These are phyloP conservation scores for Rotaria sp. DNA, from an alignment of 2,888 invertebrate genomes.

Conservation along the genomic window DNA sequence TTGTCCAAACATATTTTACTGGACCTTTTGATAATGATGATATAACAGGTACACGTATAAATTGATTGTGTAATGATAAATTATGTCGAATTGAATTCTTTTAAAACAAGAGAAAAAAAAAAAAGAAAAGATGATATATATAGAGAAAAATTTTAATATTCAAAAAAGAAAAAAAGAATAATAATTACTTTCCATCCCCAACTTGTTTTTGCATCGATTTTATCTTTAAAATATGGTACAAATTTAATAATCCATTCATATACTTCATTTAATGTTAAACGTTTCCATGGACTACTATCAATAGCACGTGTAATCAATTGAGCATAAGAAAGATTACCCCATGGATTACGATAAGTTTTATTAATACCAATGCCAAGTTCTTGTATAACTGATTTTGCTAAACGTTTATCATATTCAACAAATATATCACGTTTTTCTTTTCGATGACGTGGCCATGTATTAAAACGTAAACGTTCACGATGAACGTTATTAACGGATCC, in stretches of 20 bases:
- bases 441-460: constrained; percentile 30
- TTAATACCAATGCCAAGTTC: constrained; percentile 33
- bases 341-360: constrained; percentile 57
- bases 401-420: constrained; percentile 36
- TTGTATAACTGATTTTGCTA: constrained; percentile 36
- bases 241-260: constrained; percentile 99
- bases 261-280: constrained; percentile 92
- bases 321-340: constrained; percentile 95
- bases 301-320: constrained; percentile 99
- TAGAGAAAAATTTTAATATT: too few species aligned
- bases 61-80: constrained; percentile 60
- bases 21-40: constrained; percentile 28
- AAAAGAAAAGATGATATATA: too few species aligned
- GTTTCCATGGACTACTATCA: constrained; percentile 83
- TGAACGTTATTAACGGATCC: background rate
- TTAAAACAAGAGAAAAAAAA: constrained; percentile 44
- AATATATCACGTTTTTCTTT: constrained; percentile 35
- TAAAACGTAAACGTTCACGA: constrained; percentile 5
- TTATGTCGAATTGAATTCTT: constrained; percentile 62
- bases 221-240: constrained; percentile 98
- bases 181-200: constrained; percentile 97
- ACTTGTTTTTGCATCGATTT: constrained; percentile 96
- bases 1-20: constrained; percentile 29
- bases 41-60: constrained; percentile 55
- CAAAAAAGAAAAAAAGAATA: too few species aligned